These are phyloP conservation scores for Pica pica DNA, from an alignment of 2,113 vertebrate species.

Conservation along the genomic window DNA sequence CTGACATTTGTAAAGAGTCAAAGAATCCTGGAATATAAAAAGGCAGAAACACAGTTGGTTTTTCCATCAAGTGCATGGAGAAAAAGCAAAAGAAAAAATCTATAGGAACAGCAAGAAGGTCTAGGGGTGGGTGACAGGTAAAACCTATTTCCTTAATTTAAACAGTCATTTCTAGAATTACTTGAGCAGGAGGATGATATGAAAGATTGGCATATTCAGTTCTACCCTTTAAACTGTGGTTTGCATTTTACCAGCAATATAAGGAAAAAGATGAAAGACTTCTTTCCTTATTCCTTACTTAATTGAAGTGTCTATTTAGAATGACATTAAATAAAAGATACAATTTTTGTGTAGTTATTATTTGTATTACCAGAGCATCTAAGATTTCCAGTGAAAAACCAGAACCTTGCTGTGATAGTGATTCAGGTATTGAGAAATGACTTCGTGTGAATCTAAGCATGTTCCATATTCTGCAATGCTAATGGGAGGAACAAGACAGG, in stretches of 20 bases:
- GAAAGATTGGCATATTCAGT: constrained; percentile 50
- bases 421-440: background rate
- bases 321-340: background rate
- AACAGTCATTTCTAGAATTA: constrained; percentile 48
- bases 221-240: constrained; percentile 20
- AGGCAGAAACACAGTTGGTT: constrained; percentile 36
- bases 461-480: background rate
- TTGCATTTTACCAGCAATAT: constrained; percentile 21
- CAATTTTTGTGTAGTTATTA: background rate
- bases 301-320: constrained; percentile 24
- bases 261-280: constrained; percentile 27
- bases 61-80: constrained; percentile 10
- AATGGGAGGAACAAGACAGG: background rate
- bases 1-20: constrained; percentile 58
- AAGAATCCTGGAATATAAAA: constrained; percentile 50
- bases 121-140: constrained; percentile 46
- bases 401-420: background rate
- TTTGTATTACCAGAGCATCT: background rate
- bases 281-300: constrained; percentile 16
- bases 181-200: constrained; percentile 50
- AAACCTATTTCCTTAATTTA: constrained; percentile 61
- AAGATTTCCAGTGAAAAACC: background rate
- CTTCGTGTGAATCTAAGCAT: background rate
- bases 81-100: constrained; percentile 24
- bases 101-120: constrained; percentile 44